phyloP scores from a whole-genome alignment of 2,888 invertebrate genomes.

The Drosophila paucipuncta region DNA sequence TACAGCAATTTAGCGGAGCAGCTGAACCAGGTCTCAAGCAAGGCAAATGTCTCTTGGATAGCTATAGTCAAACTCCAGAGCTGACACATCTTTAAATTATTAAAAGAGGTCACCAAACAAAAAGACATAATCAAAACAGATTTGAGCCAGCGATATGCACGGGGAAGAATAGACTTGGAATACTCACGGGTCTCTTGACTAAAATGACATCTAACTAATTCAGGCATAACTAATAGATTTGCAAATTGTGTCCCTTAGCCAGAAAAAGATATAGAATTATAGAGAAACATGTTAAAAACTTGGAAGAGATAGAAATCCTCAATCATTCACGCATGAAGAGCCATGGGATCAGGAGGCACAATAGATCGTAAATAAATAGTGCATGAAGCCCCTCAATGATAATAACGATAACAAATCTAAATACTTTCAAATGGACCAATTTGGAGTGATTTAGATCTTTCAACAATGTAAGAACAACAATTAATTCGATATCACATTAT shows the following conservation, averaged over 20 bases:
- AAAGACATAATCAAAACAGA: not conserved
- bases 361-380: not conserved
- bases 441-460: not conserved
- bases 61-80: too few species aligned
- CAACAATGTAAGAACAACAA: not conserved
- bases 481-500: not conserved
- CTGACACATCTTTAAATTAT: too few species aligned
- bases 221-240: not conserved
- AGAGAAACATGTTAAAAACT: not conserved
- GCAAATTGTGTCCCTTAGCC: not conserved
- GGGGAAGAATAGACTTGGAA: not conserved
- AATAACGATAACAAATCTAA: not conserved
- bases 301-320: rapidly evolving
- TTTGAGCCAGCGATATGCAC: not conserved
- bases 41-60: not conserved
- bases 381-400: not conserved
- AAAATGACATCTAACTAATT: not conserved
- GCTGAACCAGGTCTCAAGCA: not conserved
- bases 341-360: not conserved
- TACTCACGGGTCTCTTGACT: too few species aligned
- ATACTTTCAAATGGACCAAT: not conserved
- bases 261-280: not conserved
- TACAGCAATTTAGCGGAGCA: not conserved
- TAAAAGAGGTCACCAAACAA: not conserved
- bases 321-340: not conserved